Evolutionary conservation across 2,113 vertebrate genomes (phyloP), one percentile per base, ranked within the genome.

Genomic region (Callipepla squamata): DNA sequence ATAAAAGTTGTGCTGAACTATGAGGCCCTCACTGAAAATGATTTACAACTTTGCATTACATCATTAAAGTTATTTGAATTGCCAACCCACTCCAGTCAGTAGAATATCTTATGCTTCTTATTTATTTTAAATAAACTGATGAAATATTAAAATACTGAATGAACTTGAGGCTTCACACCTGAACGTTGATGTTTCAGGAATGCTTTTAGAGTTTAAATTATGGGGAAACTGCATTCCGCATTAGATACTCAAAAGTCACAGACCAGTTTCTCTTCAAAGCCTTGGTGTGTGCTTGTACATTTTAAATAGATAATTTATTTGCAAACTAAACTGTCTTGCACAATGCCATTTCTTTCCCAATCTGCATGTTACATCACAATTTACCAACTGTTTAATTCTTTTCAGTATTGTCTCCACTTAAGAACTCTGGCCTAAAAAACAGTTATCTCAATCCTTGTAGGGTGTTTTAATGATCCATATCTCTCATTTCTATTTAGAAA

Each of bases 161-260:
- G 76, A 59, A 85, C 48, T 44, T 92, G 79, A 93, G 76, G 80
- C 42, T 90, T 96, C 66, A 73, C 89, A 96, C 95, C 96, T 96
- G 94, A 93, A 55, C 55, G 32, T 22, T 69, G 78, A 74, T 74
- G 65, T 53, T 84, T 93, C 80, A 93, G 65, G 83, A 93, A 86
- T 59, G 66, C 38, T 91, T 94, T 92, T 93, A 87, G 83, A 80
- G 74, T 87, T 72, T 94, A 53, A 66, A n/a, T 59, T 47, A 38
- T 30, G 38, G 28, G 70, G 85, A 94, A 62, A 21, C 80, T 82
- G 45, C 59, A 63, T 62, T 89, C 80, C 45, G 32, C 22, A 3
- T 44, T 28, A 72, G 55, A 82, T 59, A 73, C 12, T 55, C 55
- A 67, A 72, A 85, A 94, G 26, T 21, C 26, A 28, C 26, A 69